Base-by-base conservation (phyloP, 2,888 invertebrate genomes). In the Melanotus villosus region DNA sequence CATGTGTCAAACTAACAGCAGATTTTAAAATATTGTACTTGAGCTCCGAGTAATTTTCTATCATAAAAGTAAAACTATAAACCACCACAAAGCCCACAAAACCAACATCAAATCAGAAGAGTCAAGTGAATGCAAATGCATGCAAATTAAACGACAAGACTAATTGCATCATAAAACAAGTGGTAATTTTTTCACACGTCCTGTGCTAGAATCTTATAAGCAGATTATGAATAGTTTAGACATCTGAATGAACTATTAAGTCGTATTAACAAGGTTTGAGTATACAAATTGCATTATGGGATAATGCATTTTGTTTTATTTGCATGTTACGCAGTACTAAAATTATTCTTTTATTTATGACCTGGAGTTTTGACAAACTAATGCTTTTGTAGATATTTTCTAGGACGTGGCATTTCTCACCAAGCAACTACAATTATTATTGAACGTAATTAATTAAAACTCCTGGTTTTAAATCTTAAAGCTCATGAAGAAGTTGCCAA, bases 111-210 rank as follows among this genome's bases (percentile, higher is more conserved):
- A 19, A 43, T 14, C 26, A 60, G 18, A n/a, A 45, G 19, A 18
- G 18, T 45, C 34, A 19, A 47, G 47, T 45, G 47, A 43, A 47
- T 60, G 45, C 45, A 60, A 43, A 60, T 60, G 21, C 45, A 60
- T 60, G 47, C 60, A 60, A 45, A 60, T 60, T 60, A 45, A 60
- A 21, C 32, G 16, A 54, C 54, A 32, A 43, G 41, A 60, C 32
- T 32, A 60, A 47, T 60, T 60, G 60, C 60, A 58, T 30, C 45
- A 60, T 19, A 38, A 16, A 45, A 45, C 19, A 41, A 30, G 58
- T 60, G 45, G 43, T 30, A 60, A 47, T 64, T 64, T 64, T 64
- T 41, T 47, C 56, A 34, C 56, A 64, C 64, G 64, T 54, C 43
- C 32, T 47, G 64, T 56, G 43, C 64, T 64, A 56, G 56, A 64